These are phyloP conservation scores for Plagodis dolabraria DNA, from an alignment of 2,888 invertebrate species.

Conservation along the genomic window DNA sequence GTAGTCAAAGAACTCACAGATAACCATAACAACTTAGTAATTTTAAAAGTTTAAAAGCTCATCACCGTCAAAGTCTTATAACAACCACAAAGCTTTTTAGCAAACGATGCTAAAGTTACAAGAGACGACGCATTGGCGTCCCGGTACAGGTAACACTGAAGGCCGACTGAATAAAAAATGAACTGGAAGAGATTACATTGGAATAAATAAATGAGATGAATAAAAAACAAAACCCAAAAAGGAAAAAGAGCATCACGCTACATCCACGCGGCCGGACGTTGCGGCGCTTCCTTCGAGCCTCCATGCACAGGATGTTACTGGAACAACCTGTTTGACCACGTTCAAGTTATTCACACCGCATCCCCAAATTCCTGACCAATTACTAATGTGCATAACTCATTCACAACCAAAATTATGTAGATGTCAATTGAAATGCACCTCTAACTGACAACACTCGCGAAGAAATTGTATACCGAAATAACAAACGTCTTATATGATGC, in stretches of 20 bases:
- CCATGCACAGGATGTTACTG: constrained; percentile 69
- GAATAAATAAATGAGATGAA: constrained; percentile 86
- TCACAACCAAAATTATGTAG: constrained; percentile 29
- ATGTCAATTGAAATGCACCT: constrained; percentile 5
- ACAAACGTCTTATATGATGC: constrained; percentile 28
- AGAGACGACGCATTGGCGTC: constrained; percentile 72
- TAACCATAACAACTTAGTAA: constrained; percentile 30
- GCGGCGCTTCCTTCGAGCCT: constrained; percentile 82
- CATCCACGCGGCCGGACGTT: constrained; percentile 85
- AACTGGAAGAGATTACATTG: constrained; percentile 85
- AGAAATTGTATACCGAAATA: constrained; percentile 7
- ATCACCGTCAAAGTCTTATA: constrained; percentile 2
- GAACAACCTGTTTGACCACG: constrained; percentile 52
- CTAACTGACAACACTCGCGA: constrained; percentile 6
- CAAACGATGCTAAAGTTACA: constrained; percentile 52
- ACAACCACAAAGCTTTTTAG: constrained; percentile 39
- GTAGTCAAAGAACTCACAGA: constrained; percentile 20
- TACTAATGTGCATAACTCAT: constrained; percentile 37
- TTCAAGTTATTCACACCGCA: constrained; percentile 28
- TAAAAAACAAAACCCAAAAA: constrained; percentile 81
- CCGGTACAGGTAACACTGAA: constrained; percentile 83
- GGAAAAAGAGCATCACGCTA: constrained; percentile 81
- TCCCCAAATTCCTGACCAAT: constrained; percentile 39
- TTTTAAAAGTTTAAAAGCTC: constrained; percentile 10
- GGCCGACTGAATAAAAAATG: constrained; percentile 85